These are phyloP conservation scores for Serinus canaria DNA, from an alignment of 2,113 vertebrate species.

Conservation along the genomic window DNA sequence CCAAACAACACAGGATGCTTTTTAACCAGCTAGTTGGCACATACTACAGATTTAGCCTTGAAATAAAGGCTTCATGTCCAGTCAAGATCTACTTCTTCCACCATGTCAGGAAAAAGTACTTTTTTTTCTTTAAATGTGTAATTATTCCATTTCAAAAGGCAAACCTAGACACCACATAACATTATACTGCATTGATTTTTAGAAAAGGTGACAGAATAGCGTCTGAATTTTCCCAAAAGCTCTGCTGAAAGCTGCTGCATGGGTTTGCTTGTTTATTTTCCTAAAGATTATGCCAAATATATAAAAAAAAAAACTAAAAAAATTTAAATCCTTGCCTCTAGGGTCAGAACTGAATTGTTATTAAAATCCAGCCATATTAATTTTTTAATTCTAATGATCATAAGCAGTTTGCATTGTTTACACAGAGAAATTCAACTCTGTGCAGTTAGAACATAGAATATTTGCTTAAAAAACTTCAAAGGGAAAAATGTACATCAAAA, in stretches of 20 bases:
- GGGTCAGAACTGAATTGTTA: not conserved
- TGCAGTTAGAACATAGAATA: not conserved
- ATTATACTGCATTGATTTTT: not conserved
- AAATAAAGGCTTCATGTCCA: not conserved
- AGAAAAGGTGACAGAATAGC: not conserved
- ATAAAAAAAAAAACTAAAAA: not conserved
- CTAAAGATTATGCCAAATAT: not conserved
- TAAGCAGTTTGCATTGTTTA: not conserved
- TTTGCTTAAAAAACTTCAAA: not conserved
- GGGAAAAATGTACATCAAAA: not conserved
- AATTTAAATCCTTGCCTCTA: not conserved
- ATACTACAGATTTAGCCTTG: not conserved
- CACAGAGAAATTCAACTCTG: not conserved
- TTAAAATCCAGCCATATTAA: not conserved
- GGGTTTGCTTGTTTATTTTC: not conserved
- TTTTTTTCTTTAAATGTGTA: not conserved
- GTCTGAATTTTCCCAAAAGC: not conserved
- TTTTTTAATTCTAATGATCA: not conserved
- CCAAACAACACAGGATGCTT: not conserved
- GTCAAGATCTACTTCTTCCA: not conserved
- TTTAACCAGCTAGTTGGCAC: not conserved
- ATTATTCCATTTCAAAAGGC: not conserved
- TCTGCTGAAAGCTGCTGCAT: not conserved
- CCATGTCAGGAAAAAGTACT: not conserved
- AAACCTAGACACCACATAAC: not conserved